Conservation (phyloP, 2,113 vertebrate genomes). For the Antechinus flavipes region DNA sequence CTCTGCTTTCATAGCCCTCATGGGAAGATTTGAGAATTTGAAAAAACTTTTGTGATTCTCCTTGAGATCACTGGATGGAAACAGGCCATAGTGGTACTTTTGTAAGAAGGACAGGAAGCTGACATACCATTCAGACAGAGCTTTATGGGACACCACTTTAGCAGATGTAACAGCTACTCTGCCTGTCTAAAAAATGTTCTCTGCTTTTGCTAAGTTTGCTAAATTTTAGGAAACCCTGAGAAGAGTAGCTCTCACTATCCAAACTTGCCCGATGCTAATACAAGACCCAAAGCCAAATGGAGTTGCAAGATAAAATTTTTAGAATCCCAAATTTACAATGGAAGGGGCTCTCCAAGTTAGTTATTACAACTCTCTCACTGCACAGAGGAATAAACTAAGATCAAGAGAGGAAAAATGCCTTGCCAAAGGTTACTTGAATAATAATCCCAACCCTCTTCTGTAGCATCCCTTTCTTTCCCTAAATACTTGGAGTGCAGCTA, state of each 20-base stretch:
- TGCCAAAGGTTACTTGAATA: neutral
- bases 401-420: neutral
- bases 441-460: neutral
- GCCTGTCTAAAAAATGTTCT: neutral
- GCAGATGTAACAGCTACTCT: neutral
- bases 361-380: neutral
- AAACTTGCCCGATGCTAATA: constrained; percentile 10
- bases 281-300: constrained; percentile 27
- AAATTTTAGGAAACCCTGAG: neutral
- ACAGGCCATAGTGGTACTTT: neutral
- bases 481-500: neutral
- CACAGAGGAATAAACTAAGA: neutral
- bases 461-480: neutral
- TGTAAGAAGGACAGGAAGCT: constrained; percentile 10
- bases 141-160: neutral
- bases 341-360: neutral
- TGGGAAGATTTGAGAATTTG: constrained; percentile 6
- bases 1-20: neutral
- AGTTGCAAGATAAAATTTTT: neutral
- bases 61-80: constrained; percentile 20
- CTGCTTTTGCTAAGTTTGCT: constrained; percentile 3
- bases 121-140: neutral
- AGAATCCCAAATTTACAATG: neutral
- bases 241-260: neutral
- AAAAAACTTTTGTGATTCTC: constrained; percentile 17